These are phyloP conservation scores for Tinea semifulvella DNA, from an alignment of 2,888 invertebrate species.

Conservation along the genomic window DNA sequence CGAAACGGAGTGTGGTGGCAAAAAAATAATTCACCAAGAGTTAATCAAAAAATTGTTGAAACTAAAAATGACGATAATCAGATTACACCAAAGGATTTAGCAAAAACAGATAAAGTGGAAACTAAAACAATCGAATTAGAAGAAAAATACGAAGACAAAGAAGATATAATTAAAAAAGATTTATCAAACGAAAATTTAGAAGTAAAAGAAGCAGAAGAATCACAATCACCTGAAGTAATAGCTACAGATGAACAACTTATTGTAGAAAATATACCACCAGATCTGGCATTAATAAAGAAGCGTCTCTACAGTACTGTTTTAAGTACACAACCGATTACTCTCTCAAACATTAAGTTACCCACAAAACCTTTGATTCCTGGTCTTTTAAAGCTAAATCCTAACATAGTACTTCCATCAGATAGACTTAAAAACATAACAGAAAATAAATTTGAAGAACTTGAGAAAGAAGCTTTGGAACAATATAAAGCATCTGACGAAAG, in stretches of 20 bases:
- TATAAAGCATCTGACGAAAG: slow-evolving; percentile 67
- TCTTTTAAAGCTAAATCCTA: slow-evolving; percentile 48
- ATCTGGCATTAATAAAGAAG: slow-evolving; percentile 42
- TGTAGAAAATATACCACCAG: slow-evolving; percentile 40
- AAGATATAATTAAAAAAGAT: slow-evolving; percentile 13
- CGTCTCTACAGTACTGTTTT: slow-evolving; percentile 64
- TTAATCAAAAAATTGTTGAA: neutral
- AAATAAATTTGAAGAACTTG: slow-evolving; percentile 63
- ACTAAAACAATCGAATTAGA: slow-evolving; percentile 22
- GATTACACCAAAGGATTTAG: neutral
- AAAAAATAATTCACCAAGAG: neutral
- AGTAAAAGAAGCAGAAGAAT: slow-evolving; percentile 19
- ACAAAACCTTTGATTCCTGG: slow-evolving; percentile 49
- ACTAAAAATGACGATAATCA: neutral
- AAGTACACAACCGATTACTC: slow-evolving; percentile 46
- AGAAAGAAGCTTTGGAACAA: slow-evolving; percentile 68
- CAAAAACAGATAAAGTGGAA: neutral
- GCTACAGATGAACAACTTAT: slow-evolving; percentile 39
- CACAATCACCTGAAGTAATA: slow-evolving; percentile 24
- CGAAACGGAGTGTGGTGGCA: slow-evolving; percentile 51
- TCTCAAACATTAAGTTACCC: slow-evolving; percentile 40
- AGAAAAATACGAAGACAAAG: slow-evolving; percentile 22
- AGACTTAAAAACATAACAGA: slow-evolving; percentile 39
- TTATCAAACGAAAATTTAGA: slow-evolving; percentile 16
- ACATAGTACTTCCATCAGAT: slow-evolving; percentile 41